These are phyloP conservation scores for Ammospiza nelsoni DNA, from an alignment of 2,113 vertebrate species.

Conservation along the genomic window DNA sequence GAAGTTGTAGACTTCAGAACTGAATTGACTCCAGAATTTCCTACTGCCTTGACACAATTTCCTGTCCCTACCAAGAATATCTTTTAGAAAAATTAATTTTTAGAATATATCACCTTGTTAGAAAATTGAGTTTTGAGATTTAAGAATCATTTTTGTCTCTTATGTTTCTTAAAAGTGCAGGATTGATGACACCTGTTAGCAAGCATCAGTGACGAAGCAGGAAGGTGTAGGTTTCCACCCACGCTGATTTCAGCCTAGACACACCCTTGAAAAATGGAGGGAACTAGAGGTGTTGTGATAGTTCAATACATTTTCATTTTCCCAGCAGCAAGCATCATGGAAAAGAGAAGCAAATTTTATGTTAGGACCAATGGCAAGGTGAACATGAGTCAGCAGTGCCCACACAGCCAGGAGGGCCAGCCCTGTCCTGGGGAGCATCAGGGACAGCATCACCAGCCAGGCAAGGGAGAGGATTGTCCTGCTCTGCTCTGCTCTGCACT, in stretches of 20 bases:
- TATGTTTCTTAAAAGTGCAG: background rate
- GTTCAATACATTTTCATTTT: background rate
- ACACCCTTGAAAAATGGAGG: background rate
- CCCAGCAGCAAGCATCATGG: background rate
- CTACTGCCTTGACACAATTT: background rate
- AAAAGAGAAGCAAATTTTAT: background rate
- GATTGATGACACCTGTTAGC: background rate
- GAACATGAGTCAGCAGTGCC: background rate
- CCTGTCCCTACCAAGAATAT: background rate
- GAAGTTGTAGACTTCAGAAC: background rate
- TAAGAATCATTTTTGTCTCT: background rate
- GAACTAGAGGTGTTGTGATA: background rate
- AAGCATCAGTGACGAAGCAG: background rate
- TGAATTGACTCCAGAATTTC: background rate
- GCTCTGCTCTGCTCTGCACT: background rate
- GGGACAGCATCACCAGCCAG: accelerated
- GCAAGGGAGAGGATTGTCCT: background rate
- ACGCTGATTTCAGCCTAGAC: background rate
- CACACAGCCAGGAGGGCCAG: background rate
- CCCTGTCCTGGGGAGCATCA: background rate
- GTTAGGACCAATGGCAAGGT: background rate
- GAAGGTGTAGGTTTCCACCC: background rate
- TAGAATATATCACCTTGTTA: background rate
- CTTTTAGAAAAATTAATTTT: background rate
- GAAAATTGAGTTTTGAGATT: background rate